Evolutionary conservation across 2,113 vertebrate genomes (phyloP).

Genomic region (Melospiza georgiana): DNA sequence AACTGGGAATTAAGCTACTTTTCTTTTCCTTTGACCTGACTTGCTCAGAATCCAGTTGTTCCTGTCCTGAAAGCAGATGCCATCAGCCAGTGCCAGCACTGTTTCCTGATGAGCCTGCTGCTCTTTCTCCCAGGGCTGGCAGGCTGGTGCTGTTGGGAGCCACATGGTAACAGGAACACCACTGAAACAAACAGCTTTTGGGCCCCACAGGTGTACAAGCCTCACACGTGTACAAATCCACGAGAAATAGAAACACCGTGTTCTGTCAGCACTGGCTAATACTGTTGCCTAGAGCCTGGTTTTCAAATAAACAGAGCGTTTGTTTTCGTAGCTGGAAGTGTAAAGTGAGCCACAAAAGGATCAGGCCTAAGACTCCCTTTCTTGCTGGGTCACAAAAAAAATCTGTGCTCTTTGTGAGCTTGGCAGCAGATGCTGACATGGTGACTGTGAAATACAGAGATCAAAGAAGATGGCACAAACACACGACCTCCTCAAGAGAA

Average conservation of each 20-base stretch:
- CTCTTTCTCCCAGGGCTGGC: background rate
- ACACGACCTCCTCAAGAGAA: background rate
- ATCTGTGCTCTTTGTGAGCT: background rate
- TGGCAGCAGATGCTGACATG: background rate
- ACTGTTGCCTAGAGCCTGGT: conserved; percentile 21
- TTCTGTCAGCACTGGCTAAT: conserved; percentile 3
- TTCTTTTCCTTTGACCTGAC: background rate
- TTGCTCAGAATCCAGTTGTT: background rate
- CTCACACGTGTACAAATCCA: background rate
- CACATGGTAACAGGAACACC: background rate
- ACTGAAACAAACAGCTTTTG: background rate
- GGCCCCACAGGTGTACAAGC: background rate
- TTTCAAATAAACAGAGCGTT: conserved; percentile 63
- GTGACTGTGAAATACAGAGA: background rate
- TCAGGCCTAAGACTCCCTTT: background rate
- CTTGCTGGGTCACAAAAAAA: background rate
- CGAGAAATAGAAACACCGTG: background rate
- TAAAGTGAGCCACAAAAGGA: conserved; percentile 14
- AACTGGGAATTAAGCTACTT: background rate
- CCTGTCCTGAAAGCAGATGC: background rate
- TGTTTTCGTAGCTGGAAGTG: conserved; percentile 32
- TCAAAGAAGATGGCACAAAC: background rate
- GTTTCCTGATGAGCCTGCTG: background rate
- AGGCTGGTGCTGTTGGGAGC: background rate
- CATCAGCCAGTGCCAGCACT: background rate